Base-by-base conservation (phyloP, 1,140 invertebrate genomes). In the Brachionus sp. region DNA sequence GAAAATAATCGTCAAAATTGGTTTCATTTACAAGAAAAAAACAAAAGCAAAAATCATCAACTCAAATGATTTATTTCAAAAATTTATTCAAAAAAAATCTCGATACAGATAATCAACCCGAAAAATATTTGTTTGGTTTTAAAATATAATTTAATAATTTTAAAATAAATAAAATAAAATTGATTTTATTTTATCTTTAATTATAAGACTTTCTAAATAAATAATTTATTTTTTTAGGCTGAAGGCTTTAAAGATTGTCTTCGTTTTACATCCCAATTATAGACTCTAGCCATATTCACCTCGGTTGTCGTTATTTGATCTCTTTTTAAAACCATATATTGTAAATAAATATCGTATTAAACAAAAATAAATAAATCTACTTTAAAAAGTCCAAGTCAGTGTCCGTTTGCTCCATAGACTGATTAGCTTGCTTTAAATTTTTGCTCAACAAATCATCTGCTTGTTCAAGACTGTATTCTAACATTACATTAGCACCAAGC, bases 281-380 rank as follows among this genome's bases (percentile, higher is more conserved):
- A 66, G 23, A 84, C 42, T 16, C 83, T 68, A 7, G 83, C 83
- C 57, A 84, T 84, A 33, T 77, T 84, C 0, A 84, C 83, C 50
- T 84, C 83, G 9, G 73, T 77, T 19, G 83, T 84, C 19, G 70
- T 84, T 25, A 84, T 84, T 78, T 84, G 83, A 53, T 77, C 70
- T 46, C 82, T 82, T 19, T n/a, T 50, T 1, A 50, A 6, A 57
- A 13, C 10, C 25, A 29, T 37, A 0, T 44, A 3, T 0, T 46
- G 16, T 42, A 5, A 19, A 35, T 70, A 4, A 23, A 70, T 5
- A 6, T 70, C 25, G 1, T 5, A 64, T 6, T 37, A 5, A 16
- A 13, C n/a, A 42, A 23, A 39, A 37, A 2, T 2, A 33, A 42
- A 13, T 29, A 3, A 1, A 13, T 25, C n/a, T 64, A 82, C 77